phyloP scores from a whole-genome alignment of 2,888 invertebrate genomes.

The Sthenelais limicola region DNA sequence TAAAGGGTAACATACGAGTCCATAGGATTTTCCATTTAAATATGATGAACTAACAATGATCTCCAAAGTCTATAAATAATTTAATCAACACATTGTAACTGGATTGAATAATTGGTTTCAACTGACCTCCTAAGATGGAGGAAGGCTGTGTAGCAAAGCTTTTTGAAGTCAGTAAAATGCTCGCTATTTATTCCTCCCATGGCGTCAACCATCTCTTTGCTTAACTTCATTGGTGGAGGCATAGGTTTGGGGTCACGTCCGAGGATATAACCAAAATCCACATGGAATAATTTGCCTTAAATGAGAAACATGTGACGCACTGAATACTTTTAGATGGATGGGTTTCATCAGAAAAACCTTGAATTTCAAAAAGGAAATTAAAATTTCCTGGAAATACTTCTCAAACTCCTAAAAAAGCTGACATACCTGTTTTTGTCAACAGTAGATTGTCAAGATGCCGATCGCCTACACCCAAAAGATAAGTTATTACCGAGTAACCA shows the following conservation, averaged over 20 bases:
- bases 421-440: constrained; percentile 84
- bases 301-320: no score
- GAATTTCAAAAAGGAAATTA: no score
- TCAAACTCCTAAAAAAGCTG: neutral
- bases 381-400: no score
- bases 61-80: neutral
- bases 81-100: neutral
- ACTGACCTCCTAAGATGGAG: constrained; percentile 88
- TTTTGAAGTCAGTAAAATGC: constrained; percentile 93
- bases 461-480: constrained; percentile 96
- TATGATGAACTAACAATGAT: constrained; percentile 1
- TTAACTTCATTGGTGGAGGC: constrained; percentile 99
- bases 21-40: no score
- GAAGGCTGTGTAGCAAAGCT: constrained; percentile 94
- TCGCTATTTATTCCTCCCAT: constrained; percentile 79
- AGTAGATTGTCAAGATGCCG: constrained; percentile 97
- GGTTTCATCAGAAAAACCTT: no score
- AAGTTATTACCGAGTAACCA: constrained; percentile 98
- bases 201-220: constrained; percentile 99
- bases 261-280: constrained; percentile 92
- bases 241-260: constrained; percentile 98
- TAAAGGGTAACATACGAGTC: no score
- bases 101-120: neutral
- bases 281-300: constrained; percentile 69
- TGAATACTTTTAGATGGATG: no score